Evolutionary conservation across 1,140 invertebrate genomes (phyloP), one percentile per base, ranked within the genome.

Genomic region (Palaemon carinicauda): DNA sequence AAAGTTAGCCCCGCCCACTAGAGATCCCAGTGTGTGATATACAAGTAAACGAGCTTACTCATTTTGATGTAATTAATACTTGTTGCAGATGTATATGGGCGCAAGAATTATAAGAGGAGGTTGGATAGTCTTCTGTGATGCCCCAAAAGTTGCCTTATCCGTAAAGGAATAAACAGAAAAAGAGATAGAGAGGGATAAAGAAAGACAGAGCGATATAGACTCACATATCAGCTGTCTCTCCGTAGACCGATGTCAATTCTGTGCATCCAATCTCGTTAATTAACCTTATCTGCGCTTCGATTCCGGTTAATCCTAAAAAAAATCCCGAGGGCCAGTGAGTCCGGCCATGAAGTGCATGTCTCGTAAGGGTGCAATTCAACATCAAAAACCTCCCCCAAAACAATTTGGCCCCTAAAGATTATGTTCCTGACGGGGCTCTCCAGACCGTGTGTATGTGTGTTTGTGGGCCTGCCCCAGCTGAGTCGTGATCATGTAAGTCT

Each of bases 11-110:
- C 77, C 84, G 10, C 60, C 84, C 84, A 52, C 60, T 15, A 2
- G 33, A 53, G 77, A 73, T 86, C 53, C 77, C 77, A 80, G 24
- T 54, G 12, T 56, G 84, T 86, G 84, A 86, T 86, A 80, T 86
- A 86, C 80, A 78, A 65, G 17, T 52, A 80, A 51, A 21, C 24
- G 65, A 65, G 84, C 51, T 41, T 41, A 41, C 41, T 41, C 41
- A 41, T 41, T 41, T 41, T 41, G 41, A 41, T 41, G 41, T 41
- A 41, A 41, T 41, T 41, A 41, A 41, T 41, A 41, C 41, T 41
- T 41, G 41, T 12, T 69, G 65, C 65, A 69, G 24, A 69, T 69
- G 65, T 69, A 69, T 27, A 69, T 69, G 65, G 12, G 14, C 24
- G 24, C 19, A 14, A 60, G 56, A 60, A 60, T 60, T 60, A 60